Evolutionary conservation across 2,113 vertebrate species (phyloP).

Genomic region (Callocephalon fimbriatum): DNA sequence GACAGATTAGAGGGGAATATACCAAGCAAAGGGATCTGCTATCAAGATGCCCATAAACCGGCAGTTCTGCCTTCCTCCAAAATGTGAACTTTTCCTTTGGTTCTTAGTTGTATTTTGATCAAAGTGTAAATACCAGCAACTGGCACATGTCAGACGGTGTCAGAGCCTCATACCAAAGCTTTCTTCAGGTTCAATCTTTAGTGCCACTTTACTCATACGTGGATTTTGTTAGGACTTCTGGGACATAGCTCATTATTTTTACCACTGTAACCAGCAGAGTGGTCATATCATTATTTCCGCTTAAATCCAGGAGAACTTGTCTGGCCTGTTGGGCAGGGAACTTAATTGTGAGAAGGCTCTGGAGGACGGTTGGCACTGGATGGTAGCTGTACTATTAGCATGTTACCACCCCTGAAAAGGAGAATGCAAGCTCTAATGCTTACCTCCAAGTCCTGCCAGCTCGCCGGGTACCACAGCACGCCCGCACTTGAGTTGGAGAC

Average conservation of each 20-base stretch:
- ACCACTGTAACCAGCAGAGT: background rate
- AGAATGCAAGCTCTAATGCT: background rate
- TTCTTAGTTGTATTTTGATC: background rate
- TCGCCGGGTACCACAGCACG: background rate
- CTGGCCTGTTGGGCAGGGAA: background rate
- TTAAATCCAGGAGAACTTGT: background rate
- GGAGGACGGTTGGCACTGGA: accelerated
- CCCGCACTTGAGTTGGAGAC: background rate
- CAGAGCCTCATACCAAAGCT: background rate
- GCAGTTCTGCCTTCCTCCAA: background rate
- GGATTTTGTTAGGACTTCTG: background rate
- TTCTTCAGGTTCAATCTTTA: background rate
- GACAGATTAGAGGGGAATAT: background rate
- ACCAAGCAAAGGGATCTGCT: background rate
- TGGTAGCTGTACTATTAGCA: background rate
- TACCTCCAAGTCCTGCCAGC: background rate
- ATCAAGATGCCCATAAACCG: background rate
- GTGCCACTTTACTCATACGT: accelerated
- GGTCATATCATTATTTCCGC: background rate
- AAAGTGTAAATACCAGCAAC: background rate
- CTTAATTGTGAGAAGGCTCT: background rate
- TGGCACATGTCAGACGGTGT: background rate
- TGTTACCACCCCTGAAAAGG: background rate
- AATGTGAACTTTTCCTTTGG: background rate
- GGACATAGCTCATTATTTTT: conserved; percentile 23